Evolutionary conservation across 2,888 invertebrate species (phyloP).

Genomic region (Sminthurides aquaticus): DNA sequence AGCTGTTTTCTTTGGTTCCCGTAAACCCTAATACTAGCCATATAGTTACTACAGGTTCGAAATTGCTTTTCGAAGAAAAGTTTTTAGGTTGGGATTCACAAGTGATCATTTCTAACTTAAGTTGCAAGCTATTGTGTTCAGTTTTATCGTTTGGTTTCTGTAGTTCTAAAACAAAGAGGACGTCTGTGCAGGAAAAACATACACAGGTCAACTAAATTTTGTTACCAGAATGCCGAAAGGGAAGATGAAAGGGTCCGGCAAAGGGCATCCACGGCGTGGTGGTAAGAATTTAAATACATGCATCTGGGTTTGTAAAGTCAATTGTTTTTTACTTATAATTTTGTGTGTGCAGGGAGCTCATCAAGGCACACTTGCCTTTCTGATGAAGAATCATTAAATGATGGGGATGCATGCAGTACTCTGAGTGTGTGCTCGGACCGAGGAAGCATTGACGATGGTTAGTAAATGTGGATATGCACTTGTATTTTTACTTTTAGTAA

Average conservation of each 20-base stretch:
- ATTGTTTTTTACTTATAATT: background rate
- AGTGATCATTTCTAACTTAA: too few species aligned
- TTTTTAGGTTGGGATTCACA: too few species aligned
- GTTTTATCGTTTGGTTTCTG: too few species aligned
- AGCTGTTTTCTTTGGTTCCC: too few species aligned
- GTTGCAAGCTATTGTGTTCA: too few species aligned
- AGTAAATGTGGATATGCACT: slow-evolving; percentile 5
- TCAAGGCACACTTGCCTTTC: slow-evolving; percentile 30
- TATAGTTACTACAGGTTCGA: too few species aligned
- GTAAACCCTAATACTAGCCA: too few species aligned
- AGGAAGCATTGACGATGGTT: slow-evolving; percentile 40
- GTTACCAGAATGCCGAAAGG: slow-evolving; percentile 23
- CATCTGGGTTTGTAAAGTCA: too few species aligned
- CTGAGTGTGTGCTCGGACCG: slow-evolving; percentile 39
- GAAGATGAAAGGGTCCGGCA: slow-evolving; percentile 4
- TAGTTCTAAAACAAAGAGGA: too few species aligned
- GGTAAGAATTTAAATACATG: background rate
- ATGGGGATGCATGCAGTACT: slow-evolving; percentile 40
- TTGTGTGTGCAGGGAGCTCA: slow-evolving; percentile 6
- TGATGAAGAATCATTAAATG: slow-evolving; percentile 39
- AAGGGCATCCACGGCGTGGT: slow-evolving; percentile 4
- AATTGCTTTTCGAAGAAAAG: too few species aligned
- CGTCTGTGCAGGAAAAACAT: too few species aligned
- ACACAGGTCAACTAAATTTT: too few species aligned
- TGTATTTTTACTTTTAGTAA: slow-evolving; percentile 3